A percentile compares a stretch with the other conserved stretches of the same genome.
phyloP scores from a whole-genome alignment of 2,888 invertebrate genomes.

The Stratiomys singularior region DNA sequence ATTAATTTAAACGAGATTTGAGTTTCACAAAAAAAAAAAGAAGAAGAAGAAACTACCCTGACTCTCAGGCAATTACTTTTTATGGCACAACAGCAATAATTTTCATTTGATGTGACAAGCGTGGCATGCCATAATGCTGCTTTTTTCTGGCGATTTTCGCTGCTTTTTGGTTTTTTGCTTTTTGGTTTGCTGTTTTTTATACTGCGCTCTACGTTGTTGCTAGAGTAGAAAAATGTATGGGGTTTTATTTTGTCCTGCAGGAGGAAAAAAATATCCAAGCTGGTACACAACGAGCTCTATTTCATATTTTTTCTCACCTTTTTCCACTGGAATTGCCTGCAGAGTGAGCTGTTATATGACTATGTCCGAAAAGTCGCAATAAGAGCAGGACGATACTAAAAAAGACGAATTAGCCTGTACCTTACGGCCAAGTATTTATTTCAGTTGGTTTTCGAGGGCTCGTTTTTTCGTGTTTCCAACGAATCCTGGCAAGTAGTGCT shows the following conservation, averaged over 20 bases:
- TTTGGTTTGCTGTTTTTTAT: background rate
- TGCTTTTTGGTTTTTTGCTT: background rate
- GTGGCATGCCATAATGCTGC: slow-evolving; percentile 50
- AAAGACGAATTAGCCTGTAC: no score
- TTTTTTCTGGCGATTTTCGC: slow-evolving; percentile 22
- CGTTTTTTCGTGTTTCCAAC: no score
- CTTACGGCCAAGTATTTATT: no score
- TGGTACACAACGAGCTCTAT: no score
- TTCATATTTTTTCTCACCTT: no score
- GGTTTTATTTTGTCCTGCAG: background rate
- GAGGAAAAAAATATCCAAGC: no score
- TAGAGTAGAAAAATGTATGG: background rate
- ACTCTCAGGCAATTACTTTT: slow-evolving; percentile 52
- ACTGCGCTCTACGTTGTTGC: background rate
- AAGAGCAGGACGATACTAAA: no score
- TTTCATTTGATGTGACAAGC: slow-evolving; percentile 53
- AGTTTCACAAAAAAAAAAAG: slow-evolving; percentile 49
- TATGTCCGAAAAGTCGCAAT: no score
- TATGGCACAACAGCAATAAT: slow-evolving; percentile 52
- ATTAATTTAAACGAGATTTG: slow-evolving; percentile 54
- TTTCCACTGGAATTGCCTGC: no score
- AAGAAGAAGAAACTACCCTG: slow-evolving; percentile 38
- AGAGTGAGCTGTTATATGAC: no score
- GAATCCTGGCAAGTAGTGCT: no score
- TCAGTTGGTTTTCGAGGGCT: no score